Percentiles rank a stretch among this genome's conserved stretches.
phyloP scores from a whole-genome alignment of 2,113 vertebrate species.

The Sylvia atricapilla region DNA sequence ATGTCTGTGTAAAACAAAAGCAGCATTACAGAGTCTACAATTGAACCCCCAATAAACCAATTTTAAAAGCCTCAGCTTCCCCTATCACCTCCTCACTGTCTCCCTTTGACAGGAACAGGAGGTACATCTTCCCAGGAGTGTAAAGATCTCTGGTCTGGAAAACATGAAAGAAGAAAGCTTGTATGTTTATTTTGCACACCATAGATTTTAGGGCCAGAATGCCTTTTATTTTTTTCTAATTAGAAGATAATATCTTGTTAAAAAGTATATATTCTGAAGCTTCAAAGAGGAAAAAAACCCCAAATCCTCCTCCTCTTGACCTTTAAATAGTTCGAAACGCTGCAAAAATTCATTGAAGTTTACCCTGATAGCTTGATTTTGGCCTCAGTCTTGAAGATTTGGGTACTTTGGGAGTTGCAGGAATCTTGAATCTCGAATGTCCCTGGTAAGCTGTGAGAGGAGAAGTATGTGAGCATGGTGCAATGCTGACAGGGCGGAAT shows the following conservation, averaged over 20 bases:
- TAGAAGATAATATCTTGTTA: slow-evolving; percentile 42
- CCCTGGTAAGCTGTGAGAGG: not conserved
- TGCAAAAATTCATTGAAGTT: slow-evolving; percentile 7
- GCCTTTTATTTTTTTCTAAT: slow-evolving; percentile 19
- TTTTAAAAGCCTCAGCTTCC: not conserved
- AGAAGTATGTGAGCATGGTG: not conserved
- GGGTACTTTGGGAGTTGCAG: not conserved
- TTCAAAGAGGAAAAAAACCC: slow-evolving; percentile 24
- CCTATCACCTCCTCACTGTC: not conserved
- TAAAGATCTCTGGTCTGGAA: slow-evolving; percentile 49
- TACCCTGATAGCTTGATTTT: slow-evolving; percentile 35
- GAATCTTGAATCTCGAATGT: not conserved
- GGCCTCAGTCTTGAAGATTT: not conserved
- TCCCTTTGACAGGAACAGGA: slow-evolving; percentile 48
- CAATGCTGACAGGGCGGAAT: not conserved
- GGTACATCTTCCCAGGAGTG: slow-evolving; percentile 5
- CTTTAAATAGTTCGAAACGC: slow-evolving; percentile 14
- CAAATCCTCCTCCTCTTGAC: slow-evolving; percentile 2
- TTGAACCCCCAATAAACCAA: slow-evolving; percentile 56
- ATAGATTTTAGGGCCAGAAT: slow-evolving; percentile 34
- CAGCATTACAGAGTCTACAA: not conserved
- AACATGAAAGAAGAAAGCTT: slow-evolving; percentile 53
- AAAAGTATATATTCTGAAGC: not conserved
- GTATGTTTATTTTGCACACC: slow-evolving; percentile 16
- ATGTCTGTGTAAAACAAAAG: slow-evolving; percentile 47